phyloP scores from a whole-genome alignment of 1,140 invertebrate genomes.

The Penaeus japonicus region DNA sequence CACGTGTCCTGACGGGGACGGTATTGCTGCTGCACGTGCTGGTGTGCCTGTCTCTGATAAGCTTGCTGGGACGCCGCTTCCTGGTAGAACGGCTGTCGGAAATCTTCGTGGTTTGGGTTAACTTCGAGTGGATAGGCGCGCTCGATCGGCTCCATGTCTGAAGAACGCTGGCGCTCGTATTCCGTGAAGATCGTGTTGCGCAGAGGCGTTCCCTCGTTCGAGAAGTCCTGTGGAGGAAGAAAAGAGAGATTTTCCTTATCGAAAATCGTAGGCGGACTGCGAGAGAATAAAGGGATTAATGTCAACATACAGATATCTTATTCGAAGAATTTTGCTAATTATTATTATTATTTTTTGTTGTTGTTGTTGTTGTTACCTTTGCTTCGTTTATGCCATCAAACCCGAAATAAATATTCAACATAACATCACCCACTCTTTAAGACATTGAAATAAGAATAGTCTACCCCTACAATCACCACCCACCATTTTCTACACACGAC shows the following conservation, averaged over 20 bases:
- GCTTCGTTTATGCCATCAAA: neutral
- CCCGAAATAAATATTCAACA: neutral
- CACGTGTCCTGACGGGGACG: neutral
- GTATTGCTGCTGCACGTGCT: neutral
- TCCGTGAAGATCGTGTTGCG: slow-evolving; percentile 45
- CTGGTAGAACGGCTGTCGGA: neutral
- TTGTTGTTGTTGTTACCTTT: neutral
- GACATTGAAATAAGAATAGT: neutral
- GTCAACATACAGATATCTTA: neutral
- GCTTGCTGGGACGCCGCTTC: neutral
- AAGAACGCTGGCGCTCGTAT: slow-evolving; percentile 1
- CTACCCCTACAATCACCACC: neutral
- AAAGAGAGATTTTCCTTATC: neutral
- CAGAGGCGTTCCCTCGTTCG: slow-evolving; percentile 51
- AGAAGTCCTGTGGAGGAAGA: slow-evolving; percentile 39
- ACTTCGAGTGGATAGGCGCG: slow-evolving; percentile 8
- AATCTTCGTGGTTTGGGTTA: neutral
- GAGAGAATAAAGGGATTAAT: neutral
- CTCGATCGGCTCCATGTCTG: slow-evolving; percentile 31
- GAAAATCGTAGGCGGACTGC: neutral
- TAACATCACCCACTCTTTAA: neutral
- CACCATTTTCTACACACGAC: neutral
- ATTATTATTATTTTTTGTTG: too few relatives aligned
- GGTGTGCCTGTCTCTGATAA: neutral
- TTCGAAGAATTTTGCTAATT: neutral